Evolutionary conservation across 2,888 invertebrate genomes (phyloP).

Genomic region (Dioctria linearis): DNA sequence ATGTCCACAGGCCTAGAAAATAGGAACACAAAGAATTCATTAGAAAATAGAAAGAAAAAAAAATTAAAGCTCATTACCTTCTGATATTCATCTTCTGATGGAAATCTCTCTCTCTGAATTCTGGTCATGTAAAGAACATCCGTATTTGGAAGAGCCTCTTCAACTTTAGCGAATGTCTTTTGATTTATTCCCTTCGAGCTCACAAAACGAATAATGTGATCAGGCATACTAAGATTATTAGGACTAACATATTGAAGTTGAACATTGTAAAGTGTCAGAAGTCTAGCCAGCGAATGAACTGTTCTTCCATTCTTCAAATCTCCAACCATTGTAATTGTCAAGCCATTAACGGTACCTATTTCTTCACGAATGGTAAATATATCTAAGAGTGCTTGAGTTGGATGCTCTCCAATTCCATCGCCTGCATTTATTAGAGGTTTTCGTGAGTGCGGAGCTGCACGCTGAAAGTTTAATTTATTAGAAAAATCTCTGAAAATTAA

Average conservation of each 20-base stretch:
- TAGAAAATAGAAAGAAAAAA: not conserved
- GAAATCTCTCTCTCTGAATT: constrained; percentile 95
- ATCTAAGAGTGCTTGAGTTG: constrained; percentile 97
- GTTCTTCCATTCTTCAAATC: constrained; percentile 98
- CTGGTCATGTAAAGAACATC: constrained; percentile 99
- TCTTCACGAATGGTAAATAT: constrained; percentile 99
- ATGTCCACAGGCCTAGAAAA: constrained; percentile 83
- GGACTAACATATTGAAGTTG: constrained; percentile 94
- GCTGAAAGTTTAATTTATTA: constrained; percentile 67
- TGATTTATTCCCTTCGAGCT: constrained; percentile 85
- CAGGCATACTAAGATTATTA: constrained; percentile 90
- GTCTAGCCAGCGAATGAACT: constrained; percentile 95
- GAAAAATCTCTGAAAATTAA: constrained; percentile 11
- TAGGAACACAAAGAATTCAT: constrained; percentile 61
- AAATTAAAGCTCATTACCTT: constrained; percentile 73
- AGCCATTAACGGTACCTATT: constrained; percentile 97
- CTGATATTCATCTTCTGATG: constrained; percentile 86
- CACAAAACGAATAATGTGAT: constrained; percentile 85
- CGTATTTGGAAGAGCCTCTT: constrained; percentile 90
- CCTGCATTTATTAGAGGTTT: constrained; percentile 98
- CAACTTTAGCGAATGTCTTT: constrained; percentile 76
- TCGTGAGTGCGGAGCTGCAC: constrained; percentile 85
- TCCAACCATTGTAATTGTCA: constrained; percentile 98
- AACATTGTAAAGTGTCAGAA: constrained; percentile 95
- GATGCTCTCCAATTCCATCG: constrained; percentile 97